These are phyloP conservation scores for Ceryle rudis DNA, from an alignment of 2,797 vertebrate genomes.

Conservation along the genomic window DNA sequence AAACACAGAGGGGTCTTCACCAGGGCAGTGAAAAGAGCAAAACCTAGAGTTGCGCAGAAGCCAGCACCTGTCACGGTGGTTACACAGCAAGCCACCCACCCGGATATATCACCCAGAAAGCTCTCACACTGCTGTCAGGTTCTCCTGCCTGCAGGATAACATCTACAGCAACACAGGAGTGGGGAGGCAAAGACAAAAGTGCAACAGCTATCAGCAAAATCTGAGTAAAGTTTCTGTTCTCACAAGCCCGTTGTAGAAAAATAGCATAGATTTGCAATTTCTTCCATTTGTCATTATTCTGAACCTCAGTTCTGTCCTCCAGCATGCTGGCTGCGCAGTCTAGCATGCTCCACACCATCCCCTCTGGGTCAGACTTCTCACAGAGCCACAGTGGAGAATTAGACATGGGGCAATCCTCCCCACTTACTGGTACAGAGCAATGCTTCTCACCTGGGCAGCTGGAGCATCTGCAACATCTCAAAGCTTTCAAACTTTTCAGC, in stretches of 20 bases:
- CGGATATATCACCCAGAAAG: accelerated
- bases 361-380: background rate
- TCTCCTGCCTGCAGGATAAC: background rate
- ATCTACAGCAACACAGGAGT: background rate
- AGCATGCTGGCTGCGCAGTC: background rate
- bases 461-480: background rate
- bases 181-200: background rate
- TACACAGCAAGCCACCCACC: background rate
- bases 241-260: background rate
- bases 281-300: background rate
- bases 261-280: background rate
- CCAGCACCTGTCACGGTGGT: accelerated
- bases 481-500: background rate
- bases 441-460: background rate
- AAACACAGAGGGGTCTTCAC: background rate
- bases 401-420: background rate
- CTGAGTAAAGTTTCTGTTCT: background rate
- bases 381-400: background rate
- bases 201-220: background rate
- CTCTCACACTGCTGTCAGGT: background rate
- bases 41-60: background rate
- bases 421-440: background rate
- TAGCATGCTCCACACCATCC: background rate
- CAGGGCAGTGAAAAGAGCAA: background rate
- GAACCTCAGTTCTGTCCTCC: background rate